These are phyloP conservation scores for Hetaerina americana DNA, from an alignment of 1,140 invertebrate species.

Conservation along the genomic window DNA sequence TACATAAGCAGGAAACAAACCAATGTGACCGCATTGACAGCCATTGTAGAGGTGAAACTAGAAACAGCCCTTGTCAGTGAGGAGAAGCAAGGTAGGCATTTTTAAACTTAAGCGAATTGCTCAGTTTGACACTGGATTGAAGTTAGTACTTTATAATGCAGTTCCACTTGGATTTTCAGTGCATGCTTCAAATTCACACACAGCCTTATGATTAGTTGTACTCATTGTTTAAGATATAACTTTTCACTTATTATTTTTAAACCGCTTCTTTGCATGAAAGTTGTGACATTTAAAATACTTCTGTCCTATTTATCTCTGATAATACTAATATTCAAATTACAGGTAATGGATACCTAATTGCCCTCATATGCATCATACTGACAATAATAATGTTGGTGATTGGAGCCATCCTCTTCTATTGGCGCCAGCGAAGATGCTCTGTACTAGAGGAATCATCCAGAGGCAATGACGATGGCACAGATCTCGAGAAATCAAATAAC, in stretches of 20 bases:
- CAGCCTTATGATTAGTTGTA: background rate
- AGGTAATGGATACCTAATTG: conserved; percentile 28
- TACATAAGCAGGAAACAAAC: conserved; percentile 48
- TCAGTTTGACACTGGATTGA: no score
- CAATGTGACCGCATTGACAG: conserved; percentile 48
- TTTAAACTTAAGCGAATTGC: conserved; percentile 6
- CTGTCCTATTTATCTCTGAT: no score
- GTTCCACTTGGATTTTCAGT: no score
- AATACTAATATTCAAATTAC: conserved; percentile 4
- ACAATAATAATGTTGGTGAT: conserved; percentile 33
- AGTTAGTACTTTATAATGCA: no score
- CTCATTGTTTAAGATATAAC: background rate
- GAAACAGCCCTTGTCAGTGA: conserved; percentile 51
- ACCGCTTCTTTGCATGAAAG: background rate
- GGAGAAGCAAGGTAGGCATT: conserved; percentile 31
- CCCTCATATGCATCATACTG: conserved; percentile 36
- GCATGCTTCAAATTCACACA: no score
- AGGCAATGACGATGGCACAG: conserved; percentile 28
- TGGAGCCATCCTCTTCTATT: conserved; percentile 32
- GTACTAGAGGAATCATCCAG: conserved; percentile 22
- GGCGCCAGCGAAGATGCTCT: conserved; percentile 34
- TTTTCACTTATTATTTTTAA: background rate
- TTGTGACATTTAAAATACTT: background rate
- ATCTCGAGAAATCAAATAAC: conserved; percentile 70
- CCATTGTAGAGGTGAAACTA: conserved; percentile 66